Percentiles rank a stretch among this genome's conserved stretches.
Conservation (phyloP, 2,797 vertebrate genomes). For the Prunella strophiata region DNA sequence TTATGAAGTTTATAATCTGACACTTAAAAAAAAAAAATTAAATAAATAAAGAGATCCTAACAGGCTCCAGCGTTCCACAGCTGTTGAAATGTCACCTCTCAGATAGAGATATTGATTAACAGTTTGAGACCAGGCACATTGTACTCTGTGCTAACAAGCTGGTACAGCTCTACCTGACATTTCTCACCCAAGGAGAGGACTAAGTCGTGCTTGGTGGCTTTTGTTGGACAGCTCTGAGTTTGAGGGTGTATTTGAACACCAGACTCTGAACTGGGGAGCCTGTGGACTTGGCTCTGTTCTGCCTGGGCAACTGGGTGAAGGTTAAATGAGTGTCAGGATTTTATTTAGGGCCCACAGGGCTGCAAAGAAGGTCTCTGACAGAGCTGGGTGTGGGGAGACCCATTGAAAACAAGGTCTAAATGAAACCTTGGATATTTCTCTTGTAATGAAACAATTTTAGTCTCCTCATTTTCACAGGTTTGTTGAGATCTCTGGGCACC, state of each 20-base stretch:
- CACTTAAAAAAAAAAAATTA: constrained; percentile 13
- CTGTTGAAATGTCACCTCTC: constrained; percentile 81
- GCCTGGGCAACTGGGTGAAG: not conserved
- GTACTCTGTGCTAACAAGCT: constrained; percentile 61
- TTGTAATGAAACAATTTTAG: not conserved
- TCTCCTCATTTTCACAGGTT: not conserved
- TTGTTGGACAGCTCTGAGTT: constrained; percentile 10
- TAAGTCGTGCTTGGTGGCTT: constrained; percentile 41
- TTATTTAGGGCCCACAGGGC: not conserved
- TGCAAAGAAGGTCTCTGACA: not conserved
- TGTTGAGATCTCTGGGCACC: not conserved
- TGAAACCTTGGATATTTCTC: not conserved
- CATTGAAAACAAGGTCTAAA: not conserved
- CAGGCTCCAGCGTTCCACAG: constrained; percentile 73
- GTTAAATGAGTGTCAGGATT: not conserved
- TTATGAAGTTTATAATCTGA: constrained; percentile 73
- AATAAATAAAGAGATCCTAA: constrained; percentile 16
- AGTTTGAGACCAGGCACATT: constrained; percentile 65
- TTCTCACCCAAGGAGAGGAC: constrained; percentile 48
- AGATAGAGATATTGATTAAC: constrained; percentile 78
- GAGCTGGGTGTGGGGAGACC: not conserved
- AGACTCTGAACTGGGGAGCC: not conserved
- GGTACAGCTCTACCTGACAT: constrained; percentile 32
- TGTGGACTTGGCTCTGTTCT: not conserved
- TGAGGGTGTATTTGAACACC: not conserved